A percentile compares a stretch with the other conserved stretches of the same genome.
Conservation (phyloP, 1,140 invertebrate genomes). For the Grapholita molesta region DNA sequence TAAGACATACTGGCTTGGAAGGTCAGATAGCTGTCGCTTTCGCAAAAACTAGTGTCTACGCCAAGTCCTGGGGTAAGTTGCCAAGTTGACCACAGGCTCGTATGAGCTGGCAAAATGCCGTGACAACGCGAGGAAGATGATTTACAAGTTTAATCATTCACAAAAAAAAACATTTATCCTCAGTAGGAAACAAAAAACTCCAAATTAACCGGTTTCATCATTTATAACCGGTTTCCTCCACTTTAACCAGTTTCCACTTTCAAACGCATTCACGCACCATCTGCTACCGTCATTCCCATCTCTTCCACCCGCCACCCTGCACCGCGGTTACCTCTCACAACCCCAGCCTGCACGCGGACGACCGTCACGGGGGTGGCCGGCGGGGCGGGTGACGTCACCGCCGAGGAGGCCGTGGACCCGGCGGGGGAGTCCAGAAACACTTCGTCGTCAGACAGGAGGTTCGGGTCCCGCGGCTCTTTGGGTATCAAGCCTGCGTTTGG, state of each 20-base stretch:
- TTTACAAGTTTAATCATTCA: too few relatives aligned
- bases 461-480: conserved; percentile 20
- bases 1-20: too few relatives aligned
- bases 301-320: not conserved
- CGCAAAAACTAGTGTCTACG: too few relatives aligned
- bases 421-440: conserved; percentile 26
- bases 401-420: conserved; percentile 32
- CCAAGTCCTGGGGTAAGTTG: too few relatives aligned
- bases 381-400: conserved; percentile 12
- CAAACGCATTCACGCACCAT: not conserved
- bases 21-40: too few relatives aligned
- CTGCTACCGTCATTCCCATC: not conserved
- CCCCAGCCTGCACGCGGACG: conserved; percentile 29
- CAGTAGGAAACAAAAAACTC: too few relatives aligned
- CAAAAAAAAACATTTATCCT: too few relatives aligned
- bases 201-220: too few relatives aligned
- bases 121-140: too few relatives aligned
- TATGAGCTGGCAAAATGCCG: too few relatives aligned
- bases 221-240: too few relatives aligned
- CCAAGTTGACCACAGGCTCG: too few relatives aligned
- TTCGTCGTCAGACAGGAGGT: conserved; percentile 28
- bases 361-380: not conserved
- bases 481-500: not conserved
- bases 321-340: conserved; percentile 32
- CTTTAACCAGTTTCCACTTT: not conserved